Evolutionary conservation across 2,113 vertebrate species (phyloP).

Genomic region (Prunella fulvescens): DNA sequence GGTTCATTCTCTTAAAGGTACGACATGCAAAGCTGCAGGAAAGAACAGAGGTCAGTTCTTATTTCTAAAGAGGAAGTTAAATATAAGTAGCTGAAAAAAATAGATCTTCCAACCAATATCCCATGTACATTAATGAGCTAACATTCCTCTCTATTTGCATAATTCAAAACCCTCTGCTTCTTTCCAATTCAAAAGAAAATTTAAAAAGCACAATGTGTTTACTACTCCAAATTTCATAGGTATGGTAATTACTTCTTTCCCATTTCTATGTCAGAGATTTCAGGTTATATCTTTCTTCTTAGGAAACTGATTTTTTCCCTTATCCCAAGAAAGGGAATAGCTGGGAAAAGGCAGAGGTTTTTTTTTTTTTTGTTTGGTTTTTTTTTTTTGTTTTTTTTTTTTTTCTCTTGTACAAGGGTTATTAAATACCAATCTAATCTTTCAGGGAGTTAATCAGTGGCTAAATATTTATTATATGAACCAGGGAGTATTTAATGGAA

Average conservation of each 20-base stretch:
- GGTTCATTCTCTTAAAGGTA: constrained; percentile 57
- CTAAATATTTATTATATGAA: not conserved
- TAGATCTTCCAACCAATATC: not conserved
- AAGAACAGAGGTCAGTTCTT: not conserved
- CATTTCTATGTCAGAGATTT: not conserved
- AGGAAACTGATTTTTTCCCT: not conserved
- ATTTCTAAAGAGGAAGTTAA: not conserved
- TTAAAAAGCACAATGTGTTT: not conserved
- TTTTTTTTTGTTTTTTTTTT: not conserved
- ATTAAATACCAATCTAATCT: not conserved
- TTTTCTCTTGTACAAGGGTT: not conserved
- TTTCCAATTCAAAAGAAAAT: not conserved
- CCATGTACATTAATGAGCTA: not conserved
- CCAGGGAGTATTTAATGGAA: not conserved
- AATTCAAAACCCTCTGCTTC: not conserved
- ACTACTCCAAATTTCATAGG: not conserved
- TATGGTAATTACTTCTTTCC: not conserved
- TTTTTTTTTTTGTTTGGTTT: not conserved
- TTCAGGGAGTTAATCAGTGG: not conserved
- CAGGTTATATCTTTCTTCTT: not conserved
- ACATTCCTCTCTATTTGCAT: not conserved
- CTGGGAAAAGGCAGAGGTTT: not conserved
- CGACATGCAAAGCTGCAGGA: not conserved
- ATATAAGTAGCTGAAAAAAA: not conserved
- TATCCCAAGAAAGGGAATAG: not conserved